phyloP scores from a whole-genome alignment of 92 coral and sea anemone genomes.

The Blastomussa wellsi region DNA sequence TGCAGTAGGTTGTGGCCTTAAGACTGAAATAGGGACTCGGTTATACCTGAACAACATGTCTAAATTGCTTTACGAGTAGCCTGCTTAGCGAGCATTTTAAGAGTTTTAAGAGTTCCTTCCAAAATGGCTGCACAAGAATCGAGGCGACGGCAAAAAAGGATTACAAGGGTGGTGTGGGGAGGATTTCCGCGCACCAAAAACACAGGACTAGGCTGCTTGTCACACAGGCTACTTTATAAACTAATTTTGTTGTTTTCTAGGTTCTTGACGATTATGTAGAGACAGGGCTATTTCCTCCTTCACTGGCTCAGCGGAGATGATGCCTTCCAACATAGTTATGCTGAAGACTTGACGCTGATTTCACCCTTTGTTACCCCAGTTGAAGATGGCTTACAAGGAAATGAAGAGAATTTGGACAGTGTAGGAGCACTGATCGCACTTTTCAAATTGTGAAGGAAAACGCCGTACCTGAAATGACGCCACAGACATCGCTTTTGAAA shows the following conservation, averaged over 20 bases:
- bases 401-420: background rate
- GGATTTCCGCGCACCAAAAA: too few species aligned
- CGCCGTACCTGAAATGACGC: background rate
- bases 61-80: background rate
- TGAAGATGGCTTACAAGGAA: background rate
- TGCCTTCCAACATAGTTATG: background rate
- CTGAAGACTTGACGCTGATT: background rate
- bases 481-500: background rate
- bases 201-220: too few species aligned
- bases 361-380: background rate
- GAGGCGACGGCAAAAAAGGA: too few species aligned
- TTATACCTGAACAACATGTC: background rate
- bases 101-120: too few species aligned
- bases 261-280: constrained; percentile 34
- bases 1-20: background rate
- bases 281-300: constrained; percentile 55
- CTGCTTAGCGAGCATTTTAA: too few species aligned
- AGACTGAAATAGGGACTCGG: background rate
- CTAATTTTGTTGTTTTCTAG: too few species aligned
- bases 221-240: too few species aligned
- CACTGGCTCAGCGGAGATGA: constrained; percentile 45
- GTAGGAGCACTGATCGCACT: background rate
- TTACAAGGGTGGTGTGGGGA: too few species aligned
- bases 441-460: background rate
- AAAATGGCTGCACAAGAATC: too few species aligned